phyloP scores from a whole-genome alignment of 2,797 vertebrate species.

The Apogon talboti region DNA sequence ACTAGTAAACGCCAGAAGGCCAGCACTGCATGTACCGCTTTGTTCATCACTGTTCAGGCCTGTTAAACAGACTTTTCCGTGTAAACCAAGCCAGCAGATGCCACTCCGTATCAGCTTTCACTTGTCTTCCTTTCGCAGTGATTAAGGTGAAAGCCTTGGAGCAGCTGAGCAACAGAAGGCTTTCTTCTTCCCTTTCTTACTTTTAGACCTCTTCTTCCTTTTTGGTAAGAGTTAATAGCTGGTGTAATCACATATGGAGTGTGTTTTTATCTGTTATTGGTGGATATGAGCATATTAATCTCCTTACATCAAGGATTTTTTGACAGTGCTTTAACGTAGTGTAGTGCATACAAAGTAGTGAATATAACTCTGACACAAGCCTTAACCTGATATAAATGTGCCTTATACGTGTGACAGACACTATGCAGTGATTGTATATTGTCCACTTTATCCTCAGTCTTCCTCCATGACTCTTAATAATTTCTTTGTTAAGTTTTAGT shows the following conservation, averaged over 20 bases:
- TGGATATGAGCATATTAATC: background rate
- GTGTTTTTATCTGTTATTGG: background rate
- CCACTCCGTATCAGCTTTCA: conserved; percentile 32
- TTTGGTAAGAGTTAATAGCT: conserved; percentile 9
- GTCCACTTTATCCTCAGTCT: background rate
- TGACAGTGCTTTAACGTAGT: background rate
- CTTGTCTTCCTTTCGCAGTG: conserved; percentile 8
- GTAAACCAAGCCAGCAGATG: conserved; percentile 11
- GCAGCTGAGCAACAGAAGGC: conserved; percentile 11
- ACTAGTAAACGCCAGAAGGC: conserved; percentile 62
- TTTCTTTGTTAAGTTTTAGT: background rate
- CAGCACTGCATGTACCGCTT: conserved; percentile 27
- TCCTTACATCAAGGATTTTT: background rate
- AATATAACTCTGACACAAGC: background rate
- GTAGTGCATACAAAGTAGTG: background rate
- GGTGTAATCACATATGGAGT: background rate
- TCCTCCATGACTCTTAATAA: background rate
- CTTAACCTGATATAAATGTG: background rate
- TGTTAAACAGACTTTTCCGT: background rate
- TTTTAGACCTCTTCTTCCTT: conserved; percentile 18
- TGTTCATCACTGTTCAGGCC: conserved; percentile 27
- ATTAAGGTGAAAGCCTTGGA: conserved; percentile 32
- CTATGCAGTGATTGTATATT: conserved; percentile 2
- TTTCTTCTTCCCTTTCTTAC: conserved; percentile 1
- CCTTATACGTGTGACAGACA: background rate